A percentile compares a stretch with the other conserved stretches of the same genome.
Evolutionary conservation across 2,888 invertebrate species (phyloP).

Genomic region (Phortica magna): DNA sequence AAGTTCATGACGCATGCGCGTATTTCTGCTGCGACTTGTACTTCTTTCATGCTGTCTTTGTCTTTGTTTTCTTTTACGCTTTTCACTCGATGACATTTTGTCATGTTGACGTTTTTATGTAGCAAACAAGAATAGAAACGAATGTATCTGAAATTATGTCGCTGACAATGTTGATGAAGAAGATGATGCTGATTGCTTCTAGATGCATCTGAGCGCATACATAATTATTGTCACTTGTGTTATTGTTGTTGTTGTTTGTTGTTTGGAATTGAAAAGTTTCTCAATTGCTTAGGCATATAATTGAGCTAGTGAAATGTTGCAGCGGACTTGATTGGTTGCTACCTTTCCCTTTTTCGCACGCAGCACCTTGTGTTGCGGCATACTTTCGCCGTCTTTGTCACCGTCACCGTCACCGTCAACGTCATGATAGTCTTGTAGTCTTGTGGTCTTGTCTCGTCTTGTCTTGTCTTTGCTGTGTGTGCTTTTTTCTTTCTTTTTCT

Average conservation of each 20-base stretch:
- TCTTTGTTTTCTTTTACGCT: too few relatives aligned
- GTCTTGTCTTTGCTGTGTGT: slow-evolving; percentile 17
- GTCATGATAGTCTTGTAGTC: background rate
- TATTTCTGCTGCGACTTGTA: too few relatives aligned
- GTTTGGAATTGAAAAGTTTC: background rate
- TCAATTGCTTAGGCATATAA: background rate
- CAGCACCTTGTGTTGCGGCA: background rate
- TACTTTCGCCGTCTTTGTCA: slow-evolving; percentile 24
- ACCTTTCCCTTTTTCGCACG: background rate
- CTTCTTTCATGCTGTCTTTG: too few relatives aligned
- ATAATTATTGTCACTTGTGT: background rate
- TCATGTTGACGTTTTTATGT: too few relatives aligned
- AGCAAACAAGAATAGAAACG: too few relatives aligned
- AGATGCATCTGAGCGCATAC: background rate
- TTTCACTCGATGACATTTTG: too few relatives aligned
- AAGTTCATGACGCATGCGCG: too few relatives aligned
- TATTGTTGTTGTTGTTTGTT: background rate
- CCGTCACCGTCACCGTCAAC: background rate
- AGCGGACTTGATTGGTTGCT: background rate
- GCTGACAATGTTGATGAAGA: too few relatives aligned
- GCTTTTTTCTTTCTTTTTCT: background rate
- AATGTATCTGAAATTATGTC: background rate
- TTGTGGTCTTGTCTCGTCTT: too few relatives aligned
- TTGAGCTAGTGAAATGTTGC: background rate
- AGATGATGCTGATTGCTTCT: background rate